Conservation (phyloP, 2,888 invertebrate genomes). For the Xanthia icteritia region DNA sequence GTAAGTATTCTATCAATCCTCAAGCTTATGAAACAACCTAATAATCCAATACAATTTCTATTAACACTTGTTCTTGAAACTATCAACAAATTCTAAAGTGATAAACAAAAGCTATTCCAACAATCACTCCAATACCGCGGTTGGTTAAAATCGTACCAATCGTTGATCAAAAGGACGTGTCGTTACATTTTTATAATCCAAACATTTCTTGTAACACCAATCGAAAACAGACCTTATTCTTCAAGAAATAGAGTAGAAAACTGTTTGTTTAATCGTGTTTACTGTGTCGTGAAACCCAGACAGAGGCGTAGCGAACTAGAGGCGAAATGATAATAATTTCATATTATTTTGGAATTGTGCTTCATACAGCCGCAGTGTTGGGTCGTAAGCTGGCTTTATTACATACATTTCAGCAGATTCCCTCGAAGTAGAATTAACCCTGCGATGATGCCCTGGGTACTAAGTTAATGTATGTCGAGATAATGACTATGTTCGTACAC, state of each 20-base stretch:
- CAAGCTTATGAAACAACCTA: background rate
- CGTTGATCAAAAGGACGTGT: constrained; percentile 62
- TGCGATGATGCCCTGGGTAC: constrained; percentile 60
- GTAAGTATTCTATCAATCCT: background rate
- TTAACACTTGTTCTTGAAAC: background rate
- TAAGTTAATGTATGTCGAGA: constrained; percentile 57
- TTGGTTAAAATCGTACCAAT: constrained; percentile 60
- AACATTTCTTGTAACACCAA: constrained; percentile 24
- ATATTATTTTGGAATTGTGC: constrained; percentile 71
- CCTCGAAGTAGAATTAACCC: constrained; percentile 66
- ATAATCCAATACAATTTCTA: constrained; percentile 2
- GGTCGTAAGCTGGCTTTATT: constrained; percentile 69
- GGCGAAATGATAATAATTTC: constrained; percentile 69
- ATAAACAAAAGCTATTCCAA: constrained; percentile 52
- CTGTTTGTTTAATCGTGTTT: constrained; percentile 41
- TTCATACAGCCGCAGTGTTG: constrained; percentile 60
- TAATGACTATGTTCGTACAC: constrained; percentile 55
- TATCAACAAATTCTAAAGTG: constrained; percentile 41
- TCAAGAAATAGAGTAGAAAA: constrained; percentile 36
- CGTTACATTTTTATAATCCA: constrained; percentile 63
- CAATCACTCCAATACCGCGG: constrained; percentile 57
- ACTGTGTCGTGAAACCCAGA: constrained; percentile 66
- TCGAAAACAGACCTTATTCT: constrained; percentile 34
- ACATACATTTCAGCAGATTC: constrained; percentile 69
- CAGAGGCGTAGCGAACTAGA: constrained; percentile 60